Base-by-base conservation (phyloP, 2,113 vertebrate species). In the Microtus ochrogaster region DNA sequence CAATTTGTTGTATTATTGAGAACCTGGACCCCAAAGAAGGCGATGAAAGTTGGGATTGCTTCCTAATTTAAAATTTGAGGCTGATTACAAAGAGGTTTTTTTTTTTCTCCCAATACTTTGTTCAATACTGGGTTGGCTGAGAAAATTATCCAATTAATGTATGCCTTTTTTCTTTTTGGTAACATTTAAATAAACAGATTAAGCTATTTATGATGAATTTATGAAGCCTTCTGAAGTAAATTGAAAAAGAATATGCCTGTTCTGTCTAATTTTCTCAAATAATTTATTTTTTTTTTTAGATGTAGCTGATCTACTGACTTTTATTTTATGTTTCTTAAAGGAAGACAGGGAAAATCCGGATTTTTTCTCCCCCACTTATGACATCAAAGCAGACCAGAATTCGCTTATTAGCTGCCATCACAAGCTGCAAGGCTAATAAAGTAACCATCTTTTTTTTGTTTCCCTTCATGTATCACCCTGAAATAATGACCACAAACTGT, bases 131-230 rank as follows among this genome's bases (percentile, higher is more conserved):
- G 16, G 83, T 85, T 97, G 82, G 21, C 9, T 58, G 47, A 91
- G 66, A 90, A 90, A 81, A 61, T 94, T 95, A 66, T 90, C 89
- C 49, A 49, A 21, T 94, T 92, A 94, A 94, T 88, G 36, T 41
- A 78, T 79, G 16, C 77, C 90, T 68, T 72, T 87, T 91, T 72
- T 96, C 94, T 55, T 33, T 87, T 13, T 28, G 70, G 1, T 70
- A 89, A 87, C 39, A 73, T 83, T 36, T 91, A 87, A 78, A 28
- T 94, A 90, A 96, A 91, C 84, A 93, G 44, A n/a, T 90, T 91
- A 94, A 28, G 12, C 63, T 96, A 90, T 92, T 89, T 94, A 39
- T 24, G 63, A 93, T 39, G 16, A 17, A 94, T 58, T 90, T 72
- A 30, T 63, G 41, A 92, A 61, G 8, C 39, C 36, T 78, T 65